A percentile compares a stretch with the other conserved stretches of the same genome.
Evolutionary conservation across 2,113 vertebrate species (phyloP).

Genomic region (Platichthys flesus): DNA sequence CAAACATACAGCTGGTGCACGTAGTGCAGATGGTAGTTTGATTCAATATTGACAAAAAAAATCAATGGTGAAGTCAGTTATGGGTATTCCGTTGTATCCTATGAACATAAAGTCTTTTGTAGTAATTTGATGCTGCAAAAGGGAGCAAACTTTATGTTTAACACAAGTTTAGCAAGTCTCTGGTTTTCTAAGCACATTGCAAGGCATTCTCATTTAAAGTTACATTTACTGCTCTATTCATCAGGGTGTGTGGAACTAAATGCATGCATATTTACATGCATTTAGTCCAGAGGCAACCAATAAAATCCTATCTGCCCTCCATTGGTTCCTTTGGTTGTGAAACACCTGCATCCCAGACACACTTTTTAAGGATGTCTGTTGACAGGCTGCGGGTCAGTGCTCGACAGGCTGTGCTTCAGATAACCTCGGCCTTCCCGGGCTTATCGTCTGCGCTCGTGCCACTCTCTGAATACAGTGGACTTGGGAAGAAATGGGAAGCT

Average conservation of each 20-base stretch:
- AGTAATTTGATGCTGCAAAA: no score
- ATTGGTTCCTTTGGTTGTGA: slow-evolving; percentile 28
- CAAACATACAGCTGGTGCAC: slow-evolving; percentile 45
- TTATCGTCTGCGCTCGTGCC: slow-evolving; percentile 27
- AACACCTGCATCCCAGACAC: slow-evolving; percentile 55
- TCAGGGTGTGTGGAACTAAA: background rate
- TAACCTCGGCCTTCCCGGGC: slow-evolving; percentile 35
- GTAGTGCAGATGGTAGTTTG: slow-evolving; percentile 39
- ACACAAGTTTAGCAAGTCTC: no score
- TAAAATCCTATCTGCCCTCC: background rate
- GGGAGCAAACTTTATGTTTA: no score
- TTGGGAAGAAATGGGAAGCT: slow-evolving; percentile 57
- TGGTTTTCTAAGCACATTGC: background rate
- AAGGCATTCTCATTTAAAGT: background rate
- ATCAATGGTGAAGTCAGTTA: slow-evolving; percentile 6
- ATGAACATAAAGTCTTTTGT: no score
- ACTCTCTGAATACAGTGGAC: slow-evolving; percentile 33
- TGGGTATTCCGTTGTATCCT: slow-evolving; percentile 1
- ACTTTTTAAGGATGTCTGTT: slow-evolving; percentile 31
- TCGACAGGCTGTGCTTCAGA: slow-evolving; percentile 41
- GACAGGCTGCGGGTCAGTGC: slow-evolving; percentile 48
- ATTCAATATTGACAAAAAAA: slow-evolving; percentile 48
- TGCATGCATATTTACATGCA: background rate
- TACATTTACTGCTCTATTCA: background rate
- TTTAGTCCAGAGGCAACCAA: background rate